Conservation (phyloP, 2,113 vertebrate genomes). For the Neodontobutis hainanensis region DNA sequence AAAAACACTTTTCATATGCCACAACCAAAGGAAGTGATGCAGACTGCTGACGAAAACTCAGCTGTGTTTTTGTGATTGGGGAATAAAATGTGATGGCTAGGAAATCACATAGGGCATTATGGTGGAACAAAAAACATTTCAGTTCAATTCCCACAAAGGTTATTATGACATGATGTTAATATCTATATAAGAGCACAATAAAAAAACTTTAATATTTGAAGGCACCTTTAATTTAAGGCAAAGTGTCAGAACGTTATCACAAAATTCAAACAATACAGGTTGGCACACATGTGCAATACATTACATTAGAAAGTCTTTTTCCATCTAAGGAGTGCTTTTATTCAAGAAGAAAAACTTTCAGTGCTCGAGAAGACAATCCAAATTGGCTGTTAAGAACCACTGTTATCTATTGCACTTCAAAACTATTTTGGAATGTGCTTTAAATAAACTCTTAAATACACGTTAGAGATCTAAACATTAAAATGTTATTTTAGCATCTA, state of each 20-base stretch:
- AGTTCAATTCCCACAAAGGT: neutral
- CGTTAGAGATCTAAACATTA: constrained; percentile 51
- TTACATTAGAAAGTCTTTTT: constrained; percentile 66
- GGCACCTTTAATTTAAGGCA: constrained; percentile 89
- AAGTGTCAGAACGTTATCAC: constrained; percentile 78
- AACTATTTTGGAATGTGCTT: constrained; percentile 72
- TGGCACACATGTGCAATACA: constrained; percentile 80
- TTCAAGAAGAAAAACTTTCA: constrained; percentile 66
- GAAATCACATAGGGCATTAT: constrained; percentile 1
- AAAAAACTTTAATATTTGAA: constrained; percentile 28
- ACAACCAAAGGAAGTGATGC: constrained; percentile 65
- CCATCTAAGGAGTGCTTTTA: constrained; percentile 76
- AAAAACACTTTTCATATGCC: constrained; percentile 60
- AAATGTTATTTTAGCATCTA: constrained; percentile 33
- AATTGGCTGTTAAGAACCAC: constrained; percentile 60
- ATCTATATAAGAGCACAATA: neutral
- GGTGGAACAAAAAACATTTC: neutral
- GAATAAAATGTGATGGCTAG: neutral
- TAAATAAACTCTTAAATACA: constrained; percentile 62
- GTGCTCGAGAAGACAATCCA: constrained; percentile 75
- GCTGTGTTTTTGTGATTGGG: constrained; percentile 19
- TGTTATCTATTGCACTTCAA: constrained; percentile 82
- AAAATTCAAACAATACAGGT: constrained; percentile 76
- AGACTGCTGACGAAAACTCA: constrained; percentile 39
- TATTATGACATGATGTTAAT: neutral